Evolutionary conservation across 2,113 vertebrate genomes (phyloP), one percentile per base, ranked within the genome.

Genomic region (Prinia subflava): DNA sequence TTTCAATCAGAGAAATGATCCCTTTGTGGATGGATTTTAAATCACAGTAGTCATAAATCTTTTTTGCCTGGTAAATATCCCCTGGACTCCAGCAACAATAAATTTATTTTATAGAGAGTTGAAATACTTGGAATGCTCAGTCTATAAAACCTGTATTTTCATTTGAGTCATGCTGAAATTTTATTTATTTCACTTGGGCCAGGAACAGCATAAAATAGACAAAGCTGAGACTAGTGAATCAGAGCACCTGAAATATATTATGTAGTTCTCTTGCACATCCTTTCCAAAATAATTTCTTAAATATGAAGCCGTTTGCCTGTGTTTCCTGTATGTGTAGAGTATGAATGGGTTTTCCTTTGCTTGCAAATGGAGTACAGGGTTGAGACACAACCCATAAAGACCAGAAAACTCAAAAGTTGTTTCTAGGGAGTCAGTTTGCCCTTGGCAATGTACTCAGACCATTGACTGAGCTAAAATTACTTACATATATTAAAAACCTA

Each of bases 11-110:
- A 92, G 35, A 78, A 81, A 52, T 64, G 4, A 93, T 80, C 33
- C 96, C 30, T 92, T 78, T 89, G 89, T 88, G 76, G 68, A 83
- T 75, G 21, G 42, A 86, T 83, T 93, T 93, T 77, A 92, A 78
- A 74, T 71, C 64, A 56, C 31, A 75, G 64, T 55, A 74, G 60
- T 25, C 60, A 41, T 68, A 90, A 67, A 87, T 90, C 50, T 50
- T 80, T 78, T 53, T 42, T 60, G 11, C 44, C 41, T 9, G 6
- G n/a, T 71, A 85, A 82, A 42, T 83, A 84, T 57, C 37, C 35
- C 59, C 52, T 79, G 63, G 70, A 64, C 71, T 93, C 37, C 13
- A 92, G 50, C 63, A 93, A 73, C 59, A 76, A 73, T n/a, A 88
- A 52, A 90, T 86, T 50, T 93, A 6, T 79, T 88, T 41, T 27